A percentile compares a stretch with the other conserved stretches of the same genome.
Evolutionary conservation across 37 sponge, comb jelly and placozoan species (phyloP).

Genomic region (Amphimedon queenslandica): DNA sequence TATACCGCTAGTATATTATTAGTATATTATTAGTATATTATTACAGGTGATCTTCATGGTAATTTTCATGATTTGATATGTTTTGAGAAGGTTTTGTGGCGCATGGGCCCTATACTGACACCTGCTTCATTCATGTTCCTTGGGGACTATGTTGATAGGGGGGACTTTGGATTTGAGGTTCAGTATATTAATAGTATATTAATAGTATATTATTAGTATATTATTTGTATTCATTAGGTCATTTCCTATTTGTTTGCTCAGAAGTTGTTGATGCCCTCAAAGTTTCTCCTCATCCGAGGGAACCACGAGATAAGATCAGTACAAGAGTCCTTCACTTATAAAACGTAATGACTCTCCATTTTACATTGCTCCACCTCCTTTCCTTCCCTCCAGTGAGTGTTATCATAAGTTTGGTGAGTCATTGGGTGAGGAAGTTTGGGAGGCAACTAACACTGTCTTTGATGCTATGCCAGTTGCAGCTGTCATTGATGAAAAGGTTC

Average conservation of each 20-base stretch:
- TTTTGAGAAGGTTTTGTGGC: slow-evolving; percentile 96
- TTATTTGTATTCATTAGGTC: slow-evolving; percentile 25
- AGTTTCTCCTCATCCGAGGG: slow-evolving; percentile 86
- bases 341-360: slow-evolving; percentile 20
- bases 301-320: slow-evolving; percentile 90
- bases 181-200: too few species aligned
- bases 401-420: slow-evolving; percentile 84
- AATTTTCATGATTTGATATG: slow-evolving; percentile 92
- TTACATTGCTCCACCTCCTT: neutral
- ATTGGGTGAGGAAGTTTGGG: slow-evolving; percentile 84
- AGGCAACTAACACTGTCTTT: slow-evolving; percentile 86
- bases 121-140: slow-evolving; percentile 92
- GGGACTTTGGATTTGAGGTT: slow-evolving; percentile 88
- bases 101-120: slow-evolving; percentile 88
- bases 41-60: slow-evolving; percentile 94
- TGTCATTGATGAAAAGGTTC: slow-evolving; percentile 88
- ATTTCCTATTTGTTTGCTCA: slow-evolving; percentile 93
- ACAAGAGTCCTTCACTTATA: slow-evolving; percentile 81
- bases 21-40: too few species aligned
- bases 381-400: slow-evolving; percentile 63
- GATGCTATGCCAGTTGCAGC: slow-evolving; percentile 91
- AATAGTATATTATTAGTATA: too few species aligned
- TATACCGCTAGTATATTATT: slow-evolving; percentile 18
- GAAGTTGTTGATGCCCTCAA: slow-evolving; percentile 84
- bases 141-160: slow-evolving; percentile 95